These are phyloP conservation scores for Hydrotaea diabolus DNA, from an alignment of 2,888 invertebrate genomes.

Conservation along the genomic window DNA sequence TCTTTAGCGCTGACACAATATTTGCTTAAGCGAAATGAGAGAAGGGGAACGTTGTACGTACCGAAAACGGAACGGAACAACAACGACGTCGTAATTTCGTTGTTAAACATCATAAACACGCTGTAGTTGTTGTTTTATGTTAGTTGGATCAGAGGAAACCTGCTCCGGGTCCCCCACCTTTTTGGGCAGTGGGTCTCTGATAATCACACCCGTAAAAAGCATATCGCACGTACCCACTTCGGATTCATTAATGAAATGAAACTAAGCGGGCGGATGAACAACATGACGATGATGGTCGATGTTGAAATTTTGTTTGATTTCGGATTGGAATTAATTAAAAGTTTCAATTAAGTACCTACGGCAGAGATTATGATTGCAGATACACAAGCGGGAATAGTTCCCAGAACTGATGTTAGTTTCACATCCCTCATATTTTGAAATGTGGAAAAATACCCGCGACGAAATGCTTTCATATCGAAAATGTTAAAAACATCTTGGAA, in stretches of 20 bases:
- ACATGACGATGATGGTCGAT: background rate
- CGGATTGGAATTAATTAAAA: conserved; percentile 25
- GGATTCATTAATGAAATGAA: conserved; percentile 17
- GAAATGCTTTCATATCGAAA: too few species aligned
- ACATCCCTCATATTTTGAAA: background rate
- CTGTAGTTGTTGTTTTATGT: background rate
- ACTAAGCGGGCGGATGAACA: conserved; percentile 2
- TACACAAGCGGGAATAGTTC: background rate
- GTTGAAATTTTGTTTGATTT: conserved; percentile 5
- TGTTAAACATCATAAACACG: background rate
- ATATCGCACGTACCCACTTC: background rate
- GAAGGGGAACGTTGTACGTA: background rate
- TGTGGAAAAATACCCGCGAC: background rate
- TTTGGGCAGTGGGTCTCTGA: background rate
- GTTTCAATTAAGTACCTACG: conserved; percentile 2
- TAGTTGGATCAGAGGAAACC: background rate
- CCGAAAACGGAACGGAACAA: background rate
- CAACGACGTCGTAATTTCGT: background rate
- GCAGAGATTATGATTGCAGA: background rate
- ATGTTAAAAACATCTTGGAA: too few species aligned
- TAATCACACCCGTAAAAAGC: conserved; percentile 1
- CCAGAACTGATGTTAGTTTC: background rate
- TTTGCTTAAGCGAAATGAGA: conserved; percentile 14
- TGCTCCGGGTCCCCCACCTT: background rate
- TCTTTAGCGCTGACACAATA: conserved; percentile 4